Evolutionary conservation across 1,140 invertebrate species (phyloP), one percentile per base, ranked within the genome.

Genomic region (Belonocnema kinseyi): DNA sequence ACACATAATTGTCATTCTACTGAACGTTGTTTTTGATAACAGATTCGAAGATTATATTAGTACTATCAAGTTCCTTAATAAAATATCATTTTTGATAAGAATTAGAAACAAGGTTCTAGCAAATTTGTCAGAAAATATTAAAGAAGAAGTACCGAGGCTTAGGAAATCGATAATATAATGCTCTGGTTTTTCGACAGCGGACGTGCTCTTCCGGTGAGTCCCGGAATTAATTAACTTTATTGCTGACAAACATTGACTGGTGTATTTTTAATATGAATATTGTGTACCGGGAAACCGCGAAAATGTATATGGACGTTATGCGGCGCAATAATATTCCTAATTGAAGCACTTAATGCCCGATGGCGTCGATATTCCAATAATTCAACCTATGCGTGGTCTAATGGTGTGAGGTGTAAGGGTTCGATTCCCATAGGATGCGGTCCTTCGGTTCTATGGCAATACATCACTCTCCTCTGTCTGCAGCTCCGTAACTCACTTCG

Each of bases 331-430:
- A 88, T 90, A 90, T 88, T 88, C 85, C 85, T 89, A 90, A 90
- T 90, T 89, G 88, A 88, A 88, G 88, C 87, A 89, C 88, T 90
- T 89, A 89, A 89, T 89, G 88, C 86, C 86, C 85, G 81, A 76
- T 85, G 84, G 85, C 88, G 85, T 90, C 90, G 89, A 90, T 90
- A 90, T 90, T 89, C 88, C 89, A 90, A 91, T 91, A 91, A 91
- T 90, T 91, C 89, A 91, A 83, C 77, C 19, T 81, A 77, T 81
- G 79, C 80, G 77, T 77, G 76, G 82, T 86, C 82, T 86, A 86
- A 88, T 88, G 88, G 89, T 85, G 85, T 85, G 89, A 89, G 88
- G 86, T 87, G 87, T 85, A 88, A 89, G 87, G 87, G 85, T 85
- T 90, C 88, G 86, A 88, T 89, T 90, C 90, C 86, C 88, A 72